Conservation (phyloP, 92 coral and sea anemone species). For the Epizoanthus ramosus region DNA sequence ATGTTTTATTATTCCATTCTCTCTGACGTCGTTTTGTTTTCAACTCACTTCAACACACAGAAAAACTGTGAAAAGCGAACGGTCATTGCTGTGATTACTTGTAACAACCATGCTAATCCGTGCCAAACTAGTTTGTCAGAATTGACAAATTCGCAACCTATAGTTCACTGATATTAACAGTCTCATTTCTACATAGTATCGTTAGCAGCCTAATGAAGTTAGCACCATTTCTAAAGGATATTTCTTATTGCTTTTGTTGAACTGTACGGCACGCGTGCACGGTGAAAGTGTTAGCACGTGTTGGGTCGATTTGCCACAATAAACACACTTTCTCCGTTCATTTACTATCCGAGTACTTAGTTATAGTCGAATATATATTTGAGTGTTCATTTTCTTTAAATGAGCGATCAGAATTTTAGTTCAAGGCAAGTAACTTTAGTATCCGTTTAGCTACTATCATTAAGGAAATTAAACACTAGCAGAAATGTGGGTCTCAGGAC, state of each 20-base stretch:
- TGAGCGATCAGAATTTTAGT: not conserved
- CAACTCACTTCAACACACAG: not conserved
- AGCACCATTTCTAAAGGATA: constrained; percentile 15
- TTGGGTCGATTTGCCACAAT: constrained; percentile 6
- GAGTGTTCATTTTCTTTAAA: not conserved
- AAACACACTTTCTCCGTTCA: constrained; percentile 14
- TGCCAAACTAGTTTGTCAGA: not conserved
- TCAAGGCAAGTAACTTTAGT: not conserved
- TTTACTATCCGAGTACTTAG: not conserved
- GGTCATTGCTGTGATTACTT: no score
- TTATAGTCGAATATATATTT: not conserved
- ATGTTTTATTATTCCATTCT: constrained; percentile 8
- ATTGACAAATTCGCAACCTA: not conserved
- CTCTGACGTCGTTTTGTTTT: not conserved
- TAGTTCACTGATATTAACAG: constrained; percentile 8
- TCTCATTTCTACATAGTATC: constrained; percentile 5
- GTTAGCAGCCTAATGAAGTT: constrained; percentile 21
- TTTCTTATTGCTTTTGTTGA: constrained; percentile 13
- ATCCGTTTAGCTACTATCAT: not conserved
- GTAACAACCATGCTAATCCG: not conserved
- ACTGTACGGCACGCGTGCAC: constrained; percentile 20
- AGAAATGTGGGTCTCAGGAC: not conserved
- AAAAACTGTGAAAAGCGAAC: not conserved
- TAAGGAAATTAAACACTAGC: not conserved
- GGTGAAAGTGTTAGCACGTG: constrained; percentile 28